These are phyloP conservation scores for Gobionotothen gibberifrons DNA, from an alignment of 2,797 vertebrate species.

Conservation along the genomic window DNA sequence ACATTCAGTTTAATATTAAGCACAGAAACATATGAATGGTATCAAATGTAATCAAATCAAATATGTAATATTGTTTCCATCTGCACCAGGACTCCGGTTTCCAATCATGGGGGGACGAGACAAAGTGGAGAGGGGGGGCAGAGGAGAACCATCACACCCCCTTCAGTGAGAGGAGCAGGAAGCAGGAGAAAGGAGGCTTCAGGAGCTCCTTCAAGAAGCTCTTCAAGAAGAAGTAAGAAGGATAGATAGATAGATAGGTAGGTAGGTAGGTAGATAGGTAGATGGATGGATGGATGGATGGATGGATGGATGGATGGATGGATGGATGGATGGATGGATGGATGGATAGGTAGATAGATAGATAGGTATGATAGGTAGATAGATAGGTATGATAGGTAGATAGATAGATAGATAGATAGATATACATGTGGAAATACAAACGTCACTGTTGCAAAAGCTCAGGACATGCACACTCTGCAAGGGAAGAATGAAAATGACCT, in stretches of 20 bases:
- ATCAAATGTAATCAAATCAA: not conserved
- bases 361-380: too few relatives aligned
- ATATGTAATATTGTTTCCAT: conserved; percentile 11
- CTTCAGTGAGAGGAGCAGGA: conserved; percentile 92
- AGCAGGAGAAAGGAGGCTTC: conserved; percentile 96
- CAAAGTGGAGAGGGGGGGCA: conserved; percentile 81
- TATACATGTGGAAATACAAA: too few relatives aligned
- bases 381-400: too few relatives aligned
- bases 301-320: too few relatives aligned
- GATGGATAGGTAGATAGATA: too few relatives aligned
- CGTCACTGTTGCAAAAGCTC: not conserved
- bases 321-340: too few relatives aligned
- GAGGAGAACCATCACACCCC: conserved; percentile 85
- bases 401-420: too few relatives aligned
- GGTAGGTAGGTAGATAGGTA: too few relatives aligned
- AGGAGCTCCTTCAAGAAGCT: conserved; percentile 98
- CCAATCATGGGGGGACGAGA: conserved; percentile 80
- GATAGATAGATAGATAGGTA: too few relatives aligned
- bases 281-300: too few relatives aligned
- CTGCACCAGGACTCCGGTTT: conserved; percentile 70
- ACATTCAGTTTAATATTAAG: too few relatives aligned
- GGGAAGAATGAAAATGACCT: fast-evolving
- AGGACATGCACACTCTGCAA: too few relatives aligned
- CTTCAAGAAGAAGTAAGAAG: conserved; percentile 97
- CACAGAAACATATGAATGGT: not conserved